Evolutionary conservation across 2,888 invertebrate genomes (phyloP), one percentile per base, ranked within the genome.

Genomic region (Chymomyza fuscimana): DNA sequence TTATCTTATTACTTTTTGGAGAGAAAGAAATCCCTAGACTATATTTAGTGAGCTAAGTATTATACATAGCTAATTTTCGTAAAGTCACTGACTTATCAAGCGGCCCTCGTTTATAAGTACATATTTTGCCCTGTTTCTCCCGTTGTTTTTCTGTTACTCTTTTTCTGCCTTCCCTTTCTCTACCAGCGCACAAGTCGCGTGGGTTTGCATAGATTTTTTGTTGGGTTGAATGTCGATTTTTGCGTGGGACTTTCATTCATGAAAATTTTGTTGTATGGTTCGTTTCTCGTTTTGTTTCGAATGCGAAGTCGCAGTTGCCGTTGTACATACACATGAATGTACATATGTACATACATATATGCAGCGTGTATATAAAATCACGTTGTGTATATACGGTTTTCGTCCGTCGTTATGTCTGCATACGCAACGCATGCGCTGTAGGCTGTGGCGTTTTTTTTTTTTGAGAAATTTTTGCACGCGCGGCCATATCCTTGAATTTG

Each of bases 211-310:
- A 32, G 12, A 40, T 62, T 67, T 65, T 52, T 56, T 22, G 19
- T 5, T 32, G 32, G 32, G 59, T 16, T 60, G 29, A 6, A 4
- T 61, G 63, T 65, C 62, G 70, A 54, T 50, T 70, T 67, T 80
- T 88, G 89, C 90, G 90, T 90, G 89, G 90, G 90, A 83, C 80
- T 88, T 90, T 90, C 90, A 90, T 90, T 90, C 90, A 90, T 90
- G 86, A 90, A 90, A 89, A 88, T 85, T 81, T 74, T 76, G 80
- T 77, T 78, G 62, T 60, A 7, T 40, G 60, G 4, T 29, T 62
- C 16, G 50, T 50, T 65, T 65, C 50, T 19, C 58, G 58, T 29
- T 19, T 58, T 54, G 58, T 15, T 25, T 25, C 58, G 52, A 54
- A 16, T 9, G 25, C 58, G 58, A 19, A 77, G 81, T 81, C 79